Evolutionary conservation across 92 coral and sea anemone species (phyloP).

Genomic region (Bergia puertoricense): DNA sequence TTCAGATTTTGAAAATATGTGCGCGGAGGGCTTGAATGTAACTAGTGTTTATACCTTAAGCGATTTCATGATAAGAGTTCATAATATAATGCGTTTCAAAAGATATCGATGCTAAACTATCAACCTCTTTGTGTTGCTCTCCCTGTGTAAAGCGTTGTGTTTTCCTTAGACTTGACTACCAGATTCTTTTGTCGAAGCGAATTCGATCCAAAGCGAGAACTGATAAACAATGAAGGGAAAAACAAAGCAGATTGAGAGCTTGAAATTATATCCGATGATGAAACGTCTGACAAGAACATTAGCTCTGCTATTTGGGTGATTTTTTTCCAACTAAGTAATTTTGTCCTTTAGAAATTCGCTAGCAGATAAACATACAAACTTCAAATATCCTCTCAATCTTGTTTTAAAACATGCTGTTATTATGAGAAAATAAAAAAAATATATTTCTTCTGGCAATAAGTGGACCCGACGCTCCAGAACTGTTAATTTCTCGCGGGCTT

Average conservation of each 20-base stretch:
- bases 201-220: not conserved
- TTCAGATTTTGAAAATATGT: constrained; percentile 16
- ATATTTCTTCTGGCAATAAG: not conserved
- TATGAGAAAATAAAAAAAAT: not conserved
- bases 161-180: not conserved
- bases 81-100: not conserved
- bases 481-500: constrained; percentile 23
- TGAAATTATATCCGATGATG: not conserved
- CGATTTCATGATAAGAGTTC: constrained; percentile 15
- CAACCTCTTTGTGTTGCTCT: not conserved
- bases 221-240: not conserved
- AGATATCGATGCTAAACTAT: not conserved
- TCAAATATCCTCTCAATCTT: not conserved
- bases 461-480: not conserved
- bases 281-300: not conserved
- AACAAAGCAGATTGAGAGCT: not conserved
- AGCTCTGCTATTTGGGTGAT: not conserved
- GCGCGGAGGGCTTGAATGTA: constrained; percentile 5
- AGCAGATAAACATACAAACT: not conserved
- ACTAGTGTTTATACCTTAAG: not conserved
- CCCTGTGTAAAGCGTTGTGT: not conserved
- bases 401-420: not conserved
- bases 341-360: not conserved
- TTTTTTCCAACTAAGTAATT: not conserved
- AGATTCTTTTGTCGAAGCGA: not conserved